Evolutionary conservation across 2,888 invertebrate genomes (phyloP), one percentile per base, ranked within the genome.

Genomic region (Andrena marginata): DNA sequence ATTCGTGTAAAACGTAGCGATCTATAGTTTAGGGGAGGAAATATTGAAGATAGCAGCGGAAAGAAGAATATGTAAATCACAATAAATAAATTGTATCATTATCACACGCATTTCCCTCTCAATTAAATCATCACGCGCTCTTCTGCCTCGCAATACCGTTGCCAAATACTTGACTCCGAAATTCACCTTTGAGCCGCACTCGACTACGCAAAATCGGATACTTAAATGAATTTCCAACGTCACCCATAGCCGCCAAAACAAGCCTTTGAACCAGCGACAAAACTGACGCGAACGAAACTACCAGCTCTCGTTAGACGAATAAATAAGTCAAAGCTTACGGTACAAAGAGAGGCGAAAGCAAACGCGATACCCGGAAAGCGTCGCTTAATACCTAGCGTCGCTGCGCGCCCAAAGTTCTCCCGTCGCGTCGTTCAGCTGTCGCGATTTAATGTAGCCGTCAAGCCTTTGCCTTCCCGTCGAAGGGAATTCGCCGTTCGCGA

Each of bases 361-460:
- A 85, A 81, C 75, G 80, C 68, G 86, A 86, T 80, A 85, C 75
- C 78, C 74, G 65, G 83, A 80, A 81, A 84, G 75, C 72, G 78
- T 69, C 86, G 70, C 71, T 80, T 87, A 87, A 87, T 81, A 81
- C 81, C 77, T 5, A 16, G 69, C 63, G 77, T 64, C 54, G 54
- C 1, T 26, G 77, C 54, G 49, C 77, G 54, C 59, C 59, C 59
- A 65, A 80, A 81, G 49, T 77, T 82, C 77, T 76, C 49, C 59
- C 33, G 60, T 76, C 77, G 59, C 65, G 71, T 79, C 83, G 62
- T 78, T 85, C 74, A 42, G 51, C 83, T 83, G 84, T 81, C 85
- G 70, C 59, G 75, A 73, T 86, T 86, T 86, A 86, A 86, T 86
- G 85, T 72, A 86, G 77, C 86, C 82, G 86, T 86, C 86, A 86